Conservation (phyloP, 2,113 vertebrate genomes). For the Syngnathus scovelli region DNA sequence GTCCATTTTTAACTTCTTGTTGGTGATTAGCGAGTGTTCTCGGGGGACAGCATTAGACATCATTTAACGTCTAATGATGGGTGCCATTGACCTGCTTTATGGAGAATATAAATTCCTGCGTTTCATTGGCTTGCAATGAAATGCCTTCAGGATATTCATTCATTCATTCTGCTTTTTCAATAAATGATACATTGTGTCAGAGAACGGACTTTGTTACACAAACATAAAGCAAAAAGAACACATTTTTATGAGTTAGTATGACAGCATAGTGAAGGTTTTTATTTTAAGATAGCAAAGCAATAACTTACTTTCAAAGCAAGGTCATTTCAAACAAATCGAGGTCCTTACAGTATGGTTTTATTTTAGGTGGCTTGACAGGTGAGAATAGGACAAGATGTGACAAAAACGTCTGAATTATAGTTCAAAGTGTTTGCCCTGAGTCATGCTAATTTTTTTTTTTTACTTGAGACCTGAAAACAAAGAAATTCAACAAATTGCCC, state of each 20-base stretch:
- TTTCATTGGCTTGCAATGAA: neutral
- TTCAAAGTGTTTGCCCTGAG: too few relatives aligned
- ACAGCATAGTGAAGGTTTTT: too few relatives aligned
- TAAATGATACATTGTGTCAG: neutral
- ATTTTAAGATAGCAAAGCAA: too few relatives aligned
- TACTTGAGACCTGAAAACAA: neutral
- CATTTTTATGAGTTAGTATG: too few relatives aligned
- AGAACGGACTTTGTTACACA: neutral
- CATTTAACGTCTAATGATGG: neutral
- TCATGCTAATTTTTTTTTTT: neutral
- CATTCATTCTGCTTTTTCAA: neutral
- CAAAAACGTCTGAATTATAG: too few relatives aligned
- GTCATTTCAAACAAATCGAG: too few relatives aligned
- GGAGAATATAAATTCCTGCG: neutral
- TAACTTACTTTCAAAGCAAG: too few relatives aligned
- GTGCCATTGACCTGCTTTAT: neutral
- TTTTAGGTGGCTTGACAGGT: too few relatives aligned
- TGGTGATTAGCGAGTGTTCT: neutral
- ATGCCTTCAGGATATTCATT: neutral
- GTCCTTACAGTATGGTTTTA: too few relatives aligned
- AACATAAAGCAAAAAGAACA: neutral
- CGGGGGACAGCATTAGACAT: neutral
- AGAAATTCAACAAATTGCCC: neutral
- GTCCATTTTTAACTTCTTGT: neutral
- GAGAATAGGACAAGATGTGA: neutral